Base-by-base conservation (phyloP, 2,797 vertebrate species). In the Enteromius afrohamiltoni region DNA sequence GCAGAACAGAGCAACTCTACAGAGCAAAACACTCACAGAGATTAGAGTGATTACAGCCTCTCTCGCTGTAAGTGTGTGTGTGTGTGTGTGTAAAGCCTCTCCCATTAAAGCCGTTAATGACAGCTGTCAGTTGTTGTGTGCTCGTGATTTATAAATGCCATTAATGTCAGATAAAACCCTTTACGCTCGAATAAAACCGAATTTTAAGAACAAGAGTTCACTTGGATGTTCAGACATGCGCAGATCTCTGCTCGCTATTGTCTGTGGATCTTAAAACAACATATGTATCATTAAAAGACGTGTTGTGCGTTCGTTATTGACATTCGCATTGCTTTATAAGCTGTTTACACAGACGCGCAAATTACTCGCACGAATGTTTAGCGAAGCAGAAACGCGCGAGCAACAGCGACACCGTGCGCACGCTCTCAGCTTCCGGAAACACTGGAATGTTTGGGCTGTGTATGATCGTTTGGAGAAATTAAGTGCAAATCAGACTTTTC, bases 41-140 rank as follows among this genome's bases (percentile, higher is more conserved):
- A 82, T 82, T 82, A 82, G 45, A 65, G 70, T 26, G 80, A 82
- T 60, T 81, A 73, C 40, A 64, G 77, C n/a, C 47, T 40, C 40
- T 9, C 40, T 40, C 40, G 9, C 40, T 40, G 37, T 37, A 8
- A 3, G 19, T n/a, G 53, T n/a, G 21, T 23, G 23, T 16, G 45
- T 16, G 42, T 37, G 68, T 45, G 62, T 17, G 21, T 31, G 5
- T 16, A 23, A 74, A 74, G 71, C 71, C 47, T 21, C 26, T 21
- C 47, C 45, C 29, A 13, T 74, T 62, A 78, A 78, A 78, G 60
- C 60, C 58, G 14, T n/a, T 51, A 67, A 65, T 67, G 77, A 51
- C 77, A 79, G 77, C 77, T 79, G 77, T 67, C 77, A 78, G 23
- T 64, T 78, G 58, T 65, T 65, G 60, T 49, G 60, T 10, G 60